Evolutionary conservation across 2,888 invertebrate species (phyloP).

Genomic region (Dinocampus coccinellae): DNA sequence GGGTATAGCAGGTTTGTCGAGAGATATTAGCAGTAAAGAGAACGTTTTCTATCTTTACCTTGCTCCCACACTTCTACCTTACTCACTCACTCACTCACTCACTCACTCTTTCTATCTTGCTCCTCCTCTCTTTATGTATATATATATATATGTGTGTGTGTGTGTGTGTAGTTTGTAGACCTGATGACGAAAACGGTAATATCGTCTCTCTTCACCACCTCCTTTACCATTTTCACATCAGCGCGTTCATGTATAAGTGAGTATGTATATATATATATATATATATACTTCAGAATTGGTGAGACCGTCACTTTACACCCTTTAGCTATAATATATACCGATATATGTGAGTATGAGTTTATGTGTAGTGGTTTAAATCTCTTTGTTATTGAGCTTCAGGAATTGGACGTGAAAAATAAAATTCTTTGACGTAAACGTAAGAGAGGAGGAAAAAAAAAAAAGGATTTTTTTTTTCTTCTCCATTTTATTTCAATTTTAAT

Average conservation of each 20-base stretch:
- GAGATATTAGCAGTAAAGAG: neutral
- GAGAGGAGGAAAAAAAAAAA: neutral
- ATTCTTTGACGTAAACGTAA: neutral
- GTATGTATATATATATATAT: neutral
- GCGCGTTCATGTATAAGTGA: neutral
- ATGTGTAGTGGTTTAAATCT: neutral
- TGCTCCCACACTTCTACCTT: no score
- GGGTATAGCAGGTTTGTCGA: slow-evolving; percentile 27
- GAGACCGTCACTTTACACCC: slow-evolving; percentile 3
- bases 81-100: no score
- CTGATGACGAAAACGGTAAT: slow-evolving; percentile 22
- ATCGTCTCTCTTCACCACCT: slow-evolving; percentile 14
- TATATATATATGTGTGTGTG: no score
- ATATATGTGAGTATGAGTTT: no score
- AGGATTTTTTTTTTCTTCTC: neutral
- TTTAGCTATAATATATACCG: neutral
- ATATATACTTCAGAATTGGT: neutral
- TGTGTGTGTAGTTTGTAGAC: neutral
- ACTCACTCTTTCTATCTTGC: no score
- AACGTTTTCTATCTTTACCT: neutral
- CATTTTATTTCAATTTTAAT: neutral
- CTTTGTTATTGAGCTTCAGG: slow-evolving; percentile 23
- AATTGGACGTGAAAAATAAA: neutral
- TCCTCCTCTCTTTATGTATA: no score
- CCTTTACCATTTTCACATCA: neutral